Evolutionary conservation across 2,797 vertebrate genomes (phyloP).

Genomic region (Oreortyx pictus): DNA sequence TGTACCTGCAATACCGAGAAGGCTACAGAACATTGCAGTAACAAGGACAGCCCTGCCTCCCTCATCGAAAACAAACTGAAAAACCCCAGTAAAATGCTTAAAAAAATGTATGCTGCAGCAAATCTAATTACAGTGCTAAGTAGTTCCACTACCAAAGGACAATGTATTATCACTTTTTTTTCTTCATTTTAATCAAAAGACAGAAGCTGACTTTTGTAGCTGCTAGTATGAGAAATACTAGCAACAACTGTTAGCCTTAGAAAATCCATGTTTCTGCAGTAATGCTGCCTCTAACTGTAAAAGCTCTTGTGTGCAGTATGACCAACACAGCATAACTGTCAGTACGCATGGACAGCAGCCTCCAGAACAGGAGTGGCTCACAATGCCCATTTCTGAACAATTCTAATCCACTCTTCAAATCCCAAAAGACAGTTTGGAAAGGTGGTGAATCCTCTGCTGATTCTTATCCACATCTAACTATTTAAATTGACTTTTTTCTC

Average conservation of each 20-base stretch:
- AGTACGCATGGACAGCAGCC: not conserved
- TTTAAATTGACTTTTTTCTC: not conserved
- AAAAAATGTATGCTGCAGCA: not conserved
- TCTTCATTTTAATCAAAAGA: not conserved
- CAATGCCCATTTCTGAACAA: not conserved
- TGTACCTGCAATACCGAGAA: not conserved
- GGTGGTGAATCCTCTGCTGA: not conserved
- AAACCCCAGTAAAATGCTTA: not conserved
- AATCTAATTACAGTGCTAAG: not conserved
- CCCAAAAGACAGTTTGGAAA: not conserved
- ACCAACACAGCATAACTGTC: not conserved
- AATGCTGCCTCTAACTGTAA: not conserved
- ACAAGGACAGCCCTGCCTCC: not conserved
- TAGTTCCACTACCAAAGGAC: not conserved
- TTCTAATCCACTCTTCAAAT: not conserved
- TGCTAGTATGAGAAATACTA: not conserved
- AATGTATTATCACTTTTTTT: not conserved
- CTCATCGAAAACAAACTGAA: slow-evolving; percentile 24
- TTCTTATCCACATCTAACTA: not conserved
- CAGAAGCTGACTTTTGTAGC: not conserved
- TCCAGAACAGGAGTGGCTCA: not conserved
- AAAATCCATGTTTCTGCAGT: not conserved
- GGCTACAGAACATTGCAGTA: not conserved
- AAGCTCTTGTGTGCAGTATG: not conserved
- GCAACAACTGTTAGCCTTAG: not conserved